phyloP scores from a whole-genome alignment of 2,888 invertebrate species.

The Zelleria hepariella region DNA sequence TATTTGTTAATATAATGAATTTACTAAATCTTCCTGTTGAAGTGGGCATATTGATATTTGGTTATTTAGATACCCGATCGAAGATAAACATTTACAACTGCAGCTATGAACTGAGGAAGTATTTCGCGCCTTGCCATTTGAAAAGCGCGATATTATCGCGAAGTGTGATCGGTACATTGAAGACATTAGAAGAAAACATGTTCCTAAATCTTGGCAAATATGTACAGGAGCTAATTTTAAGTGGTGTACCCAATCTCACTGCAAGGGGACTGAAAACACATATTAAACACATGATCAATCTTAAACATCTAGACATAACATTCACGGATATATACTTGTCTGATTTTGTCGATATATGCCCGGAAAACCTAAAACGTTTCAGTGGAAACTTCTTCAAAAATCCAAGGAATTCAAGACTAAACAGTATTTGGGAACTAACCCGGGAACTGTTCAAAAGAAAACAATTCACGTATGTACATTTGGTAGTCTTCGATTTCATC shows the following conservation, averaged over 20 bases:
- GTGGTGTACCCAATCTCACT: slow-evolving; percentile 26
- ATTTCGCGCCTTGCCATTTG: slow-evolving; percentile 25
- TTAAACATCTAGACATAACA: slow-evolving; percentile 28
- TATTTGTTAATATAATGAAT: slow-evolving; percentile 9
- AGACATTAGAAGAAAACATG: slow-evolving; percentile 20
- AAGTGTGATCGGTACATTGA: slow-evolving; percentile 21
- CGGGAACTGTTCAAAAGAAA: slow-evolving; percentile 21
- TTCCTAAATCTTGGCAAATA: slow-evolving; percentile 21
- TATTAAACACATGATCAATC: slow-evolving; percentile 18
- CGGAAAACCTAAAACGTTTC: slow-evolving; percentile 22
- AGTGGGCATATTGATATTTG: slow-evolving; percentile 21
- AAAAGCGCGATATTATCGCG: slow-evolving; percentile 22
- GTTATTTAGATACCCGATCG: slow-evolving; percentile 19
- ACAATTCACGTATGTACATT: slow-evolving; percentile 24
- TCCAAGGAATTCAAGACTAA: slow-evolving; percentile 17
- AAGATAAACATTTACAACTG: slow-evolving; percentile 22
- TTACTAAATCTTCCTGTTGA: slow-evolving; percentile 25
- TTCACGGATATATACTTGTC: slow-evolving; percentile 29
- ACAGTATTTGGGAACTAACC: slow-evolving; percentile 17
- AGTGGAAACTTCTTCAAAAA: slow-evolving; percentile 29
- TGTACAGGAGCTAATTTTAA: slow-evolving; percentile 25
- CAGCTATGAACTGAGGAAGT: slow-evolving; percentile 20
- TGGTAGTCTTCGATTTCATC: slow-evolving; percentile 26
- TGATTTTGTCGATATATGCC: slow-evolving; percentile 25
- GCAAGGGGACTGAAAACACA: slow-evolving; percentile 20